Evolutionary conservation across 2,888 invertebrate species (phyloP).

Genomic region (Protodeltote pygarga): DNA sequence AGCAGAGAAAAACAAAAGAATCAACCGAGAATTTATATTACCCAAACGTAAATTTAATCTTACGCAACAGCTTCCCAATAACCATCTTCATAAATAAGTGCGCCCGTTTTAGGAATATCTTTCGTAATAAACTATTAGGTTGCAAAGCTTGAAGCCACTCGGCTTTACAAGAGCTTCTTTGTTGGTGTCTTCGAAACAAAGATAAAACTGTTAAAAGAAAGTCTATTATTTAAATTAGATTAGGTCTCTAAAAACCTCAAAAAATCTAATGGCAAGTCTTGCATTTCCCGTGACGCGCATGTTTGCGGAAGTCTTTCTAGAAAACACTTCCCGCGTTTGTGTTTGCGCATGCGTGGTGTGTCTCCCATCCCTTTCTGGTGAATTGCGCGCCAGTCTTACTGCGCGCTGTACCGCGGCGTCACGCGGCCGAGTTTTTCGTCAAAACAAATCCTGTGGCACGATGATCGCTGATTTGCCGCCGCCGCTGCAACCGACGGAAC

Average conservation of each 20-base stretch:
- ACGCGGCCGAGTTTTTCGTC: conserved; percentile 55
- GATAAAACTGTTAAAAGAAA: neutral
- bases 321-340: conserved; percentile 78
- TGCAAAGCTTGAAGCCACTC: neutral
- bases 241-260: conserved; percentile 24
- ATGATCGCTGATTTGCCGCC: conserved; percentile 79
- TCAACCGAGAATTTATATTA: conserved; percentile 22
- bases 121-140: conserved; percentile 4
- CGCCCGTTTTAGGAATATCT: conserved; percentile 29
- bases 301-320: conserved; percentile 74
- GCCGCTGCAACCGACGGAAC: conserved; percentile 61
- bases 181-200: neutral
- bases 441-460: conserved; percentile 58
- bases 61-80: conserved; percentile 28
- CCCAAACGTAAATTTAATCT: conserved; percentile 12
- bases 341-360: conserved; percentile 74
- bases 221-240: neutral
- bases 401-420: conserved; percentile 59
- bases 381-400: conserved; percentile 78
- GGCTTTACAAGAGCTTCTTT: neutral
- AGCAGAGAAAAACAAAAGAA: conserved; percentile 5
- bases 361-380: conserved; percentile 69
- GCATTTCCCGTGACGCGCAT: conserved; percentile 47
- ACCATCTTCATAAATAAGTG: conserved; percentile 35
- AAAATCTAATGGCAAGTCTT: conserved; percentile 40